phyloP scores from a whole-genome alignment of 2,888 invertebrate genomes.

The Epinotia brunnichana region DNA sequence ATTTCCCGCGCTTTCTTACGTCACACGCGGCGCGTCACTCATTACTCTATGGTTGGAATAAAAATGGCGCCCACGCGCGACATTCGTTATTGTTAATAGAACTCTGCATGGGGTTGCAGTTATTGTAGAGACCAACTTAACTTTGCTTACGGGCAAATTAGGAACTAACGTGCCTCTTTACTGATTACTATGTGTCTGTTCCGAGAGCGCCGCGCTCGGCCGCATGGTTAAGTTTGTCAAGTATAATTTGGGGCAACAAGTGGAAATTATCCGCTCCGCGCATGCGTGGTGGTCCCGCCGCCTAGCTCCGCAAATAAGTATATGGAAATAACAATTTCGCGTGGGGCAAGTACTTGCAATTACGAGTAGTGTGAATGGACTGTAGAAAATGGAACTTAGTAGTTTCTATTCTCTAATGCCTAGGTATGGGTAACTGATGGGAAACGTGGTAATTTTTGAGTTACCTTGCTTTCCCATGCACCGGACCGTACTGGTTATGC shows the following conservation, averaged over 20 bases:
- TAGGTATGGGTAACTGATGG: slow-evolving; percentile 15
- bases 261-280: slow-evolving; percentile 75
- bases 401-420: slow-evolving; percentile 19
- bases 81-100: slow-evolving; percentile 71
- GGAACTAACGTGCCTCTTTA: neutral
- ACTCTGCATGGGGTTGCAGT: slow-evolving; percentile 78
- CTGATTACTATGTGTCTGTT: neutral
- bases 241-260: slow-evolving; percentile 79
- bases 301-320: slow-evolving; percentile 69
- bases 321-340: slow-evolving; percentile 70
- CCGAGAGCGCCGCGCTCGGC: slow-evolving; percentile 8
- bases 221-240: slow-evolving; percentile 26
- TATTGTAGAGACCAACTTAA: slow-evolving; percentile 38
- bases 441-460: neutral
- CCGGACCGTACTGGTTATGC: neutral
- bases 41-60: slow-evolving; percentile 69
- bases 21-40: slow-evolving; percentile 65
- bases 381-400: neutral
- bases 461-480: slow-evolving; percentile 8
- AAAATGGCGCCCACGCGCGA: slow-evolving; percentile 62
- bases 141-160: slow-evolving; percentile 1
- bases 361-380: slow-evolving; percentile 31
- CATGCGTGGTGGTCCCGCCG: slow-evolving; percentile 79
- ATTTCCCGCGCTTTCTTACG: slow-evolving; percentile 62
- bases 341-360: slow-evolving; percentile 60